These are phyloP conservation scores for Crepidodera aurea DNA, from an alignment of 2,888 invertebrate species.

Conservation along the genomic window DNA sequence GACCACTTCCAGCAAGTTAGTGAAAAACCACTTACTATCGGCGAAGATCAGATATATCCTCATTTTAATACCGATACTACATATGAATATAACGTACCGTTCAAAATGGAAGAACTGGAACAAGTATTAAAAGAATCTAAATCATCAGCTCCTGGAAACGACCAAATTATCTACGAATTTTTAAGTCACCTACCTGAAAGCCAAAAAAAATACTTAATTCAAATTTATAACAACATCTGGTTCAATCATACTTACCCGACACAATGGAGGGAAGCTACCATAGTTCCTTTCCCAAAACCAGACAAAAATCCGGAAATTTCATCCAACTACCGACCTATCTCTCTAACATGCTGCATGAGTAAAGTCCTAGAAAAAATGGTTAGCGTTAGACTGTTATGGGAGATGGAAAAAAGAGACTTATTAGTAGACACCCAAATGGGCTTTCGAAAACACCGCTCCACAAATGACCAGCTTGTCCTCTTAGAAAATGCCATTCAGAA, in stretches of 20 bases:
- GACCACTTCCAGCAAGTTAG: background rate
- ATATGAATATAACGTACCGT: too few species aligned
- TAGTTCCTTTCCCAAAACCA: background rate
- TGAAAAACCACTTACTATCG: too few species aligned
- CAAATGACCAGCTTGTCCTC: too few species aligned
- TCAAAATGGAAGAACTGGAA: too few species aligned
- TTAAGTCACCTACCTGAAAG: background rate
- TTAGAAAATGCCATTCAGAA: too few species aligned
- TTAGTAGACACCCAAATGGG: background rate
- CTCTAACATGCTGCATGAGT: conserved; percentile 4
- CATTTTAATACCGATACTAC: too few species aligned
- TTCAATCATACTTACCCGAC: background rate
- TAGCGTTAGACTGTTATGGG: background rate
- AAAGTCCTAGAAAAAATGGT: too few species aligned
- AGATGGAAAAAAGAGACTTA: background rate
- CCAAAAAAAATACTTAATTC: background rate
- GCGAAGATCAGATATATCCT: too few species aligned
- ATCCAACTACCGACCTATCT: background rate
- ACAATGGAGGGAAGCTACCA: conserved; percentile 6
- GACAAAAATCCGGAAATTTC: background rate
- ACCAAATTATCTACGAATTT: background rate
- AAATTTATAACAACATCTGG: background rate
- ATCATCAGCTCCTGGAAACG: too few species aligned
- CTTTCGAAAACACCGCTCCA: background rate
- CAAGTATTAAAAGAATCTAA: too few species aligned